Conservation (phyloP, 2,888 invertebrate species). For the Orthonevra nobilis region DNA sequence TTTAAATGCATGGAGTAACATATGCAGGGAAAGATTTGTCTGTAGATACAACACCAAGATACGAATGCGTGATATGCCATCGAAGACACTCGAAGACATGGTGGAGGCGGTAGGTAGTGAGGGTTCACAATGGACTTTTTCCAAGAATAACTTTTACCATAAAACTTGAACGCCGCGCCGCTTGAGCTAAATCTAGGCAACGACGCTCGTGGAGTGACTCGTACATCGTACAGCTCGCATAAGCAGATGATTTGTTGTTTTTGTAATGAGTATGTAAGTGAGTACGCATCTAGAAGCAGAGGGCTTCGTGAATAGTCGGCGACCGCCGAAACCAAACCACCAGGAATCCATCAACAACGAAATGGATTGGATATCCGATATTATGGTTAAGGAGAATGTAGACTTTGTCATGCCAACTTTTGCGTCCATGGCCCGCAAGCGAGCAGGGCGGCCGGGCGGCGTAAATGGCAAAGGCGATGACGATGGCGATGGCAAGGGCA, state of each 20-base stretch:
- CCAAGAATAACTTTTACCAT: conserved; percentile 58
- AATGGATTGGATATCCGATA: conserved; percentile 53
- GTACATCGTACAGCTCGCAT: conserved; percentile 11
- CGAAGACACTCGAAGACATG: conserved; percentile 18
- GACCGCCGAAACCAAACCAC: conserved; percentile 52
- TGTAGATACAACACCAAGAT: conserved; percentile 5
- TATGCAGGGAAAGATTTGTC: background rate
- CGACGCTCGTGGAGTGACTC: background rate
- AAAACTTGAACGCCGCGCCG: conserved; percentile 15
- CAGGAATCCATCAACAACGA: conserved; percentile 48
- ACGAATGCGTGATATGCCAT: conserved; percentile 37
- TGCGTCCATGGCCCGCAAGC: conserved; percentile 13
- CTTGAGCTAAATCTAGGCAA: no score
- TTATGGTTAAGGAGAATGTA: conserved; percentile 6
- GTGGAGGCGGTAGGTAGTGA: background rate
- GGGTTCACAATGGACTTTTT: conserved; percentile 36
- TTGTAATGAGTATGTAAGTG: background rate
- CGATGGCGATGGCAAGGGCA: conserved; percentile 30
- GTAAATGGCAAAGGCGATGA: conserved; percentile 23
- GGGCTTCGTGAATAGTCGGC: conserved; percentile 29
- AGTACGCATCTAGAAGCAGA: conserved; percentile 18
- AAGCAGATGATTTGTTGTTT: background rate
- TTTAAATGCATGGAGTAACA: conserved; percentile 1
- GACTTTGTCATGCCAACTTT: background rate
- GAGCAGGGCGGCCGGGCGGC: no score